Base-by-base conservation (phyloP, 2,888 invertebrate species). In the Rotaria magnacalcarata region DNA sequence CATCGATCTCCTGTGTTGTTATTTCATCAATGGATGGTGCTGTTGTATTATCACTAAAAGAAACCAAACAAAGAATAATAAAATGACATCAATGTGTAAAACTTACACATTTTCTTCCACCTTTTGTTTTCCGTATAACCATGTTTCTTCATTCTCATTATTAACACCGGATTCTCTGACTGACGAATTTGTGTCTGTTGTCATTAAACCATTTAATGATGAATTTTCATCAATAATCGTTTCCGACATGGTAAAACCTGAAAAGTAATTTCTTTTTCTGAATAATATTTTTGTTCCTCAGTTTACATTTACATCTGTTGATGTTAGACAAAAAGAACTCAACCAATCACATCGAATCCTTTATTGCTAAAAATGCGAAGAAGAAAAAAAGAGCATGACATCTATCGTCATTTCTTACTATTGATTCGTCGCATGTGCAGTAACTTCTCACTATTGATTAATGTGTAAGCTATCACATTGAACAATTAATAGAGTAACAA, bases 61-160 rank as follows among this genome's bases (percentile, higher is more conserved):
- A 80, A 8, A 47, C 10, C 24, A 43, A n/a, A 34, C 47, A 80
- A 24, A 11, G 2, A 0, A 67, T 0, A 67, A n/a, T 16, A 34
- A 34, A 67, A 27, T 34, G 21, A 21, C 24, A 56, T 24, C 24
- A 56, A 5, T 27, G 4, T 34, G 16, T 2, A 11, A 16, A 34
- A 67, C 67, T 41, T 67, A 67, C 67, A 34, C 34, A 67, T 16
- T 34, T 56, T 84, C 60, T 50, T 85, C 75, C 6, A 21, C 24
- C 27, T 84, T 84, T 34, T 84, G 43, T 85, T 85, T 84, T 41
- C 85, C 85, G 58, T 84, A 86, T 34, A 85, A 50, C 86, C 86
- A 86, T 56, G 84, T 58, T 34, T 86, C 86, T 27, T 86, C 86
- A 56, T 86, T 84, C 27, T 84, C 84, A 84, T 50, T 27, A 27